These are phyloP conservation scores for Hassar affinis DNA, from an alignment of 2,113 vertebrate species.

Conservation along the genomic window DNA sequence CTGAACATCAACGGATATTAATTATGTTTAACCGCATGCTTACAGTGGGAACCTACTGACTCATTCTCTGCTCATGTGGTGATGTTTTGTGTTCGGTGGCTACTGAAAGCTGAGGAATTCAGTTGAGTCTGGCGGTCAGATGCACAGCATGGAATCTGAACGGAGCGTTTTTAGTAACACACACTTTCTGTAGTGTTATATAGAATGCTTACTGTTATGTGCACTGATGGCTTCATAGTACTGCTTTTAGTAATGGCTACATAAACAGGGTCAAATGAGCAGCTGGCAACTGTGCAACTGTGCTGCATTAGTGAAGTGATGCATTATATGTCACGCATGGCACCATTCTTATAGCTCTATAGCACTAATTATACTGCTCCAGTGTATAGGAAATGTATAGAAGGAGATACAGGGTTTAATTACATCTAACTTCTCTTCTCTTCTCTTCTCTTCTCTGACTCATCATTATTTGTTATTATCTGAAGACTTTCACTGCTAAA, in stretches of 20 bases:
- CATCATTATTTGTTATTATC: constrained; percentile 30
- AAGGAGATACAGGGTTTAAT: neutral
- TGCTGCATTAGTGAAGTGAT: constrained; percentile 9
- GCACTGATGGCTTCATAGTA: neutral
- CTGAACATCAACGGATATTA: constrained; percentile 13
- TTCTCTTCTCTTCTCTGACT: neutral
- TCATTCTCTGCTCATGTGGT: constrained; percentile 6
- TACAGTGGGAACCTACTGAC: constrained; percentile 21
- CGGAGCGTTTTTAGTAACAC: neutral
- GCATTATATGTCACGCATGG: neutral
- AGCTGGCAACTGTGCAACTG: constrained; percentile 1
- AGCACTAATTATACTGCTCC: neutral
- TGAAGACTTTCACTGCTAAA: neutral
- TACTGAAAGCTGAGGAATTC: constrained; percentile 3
- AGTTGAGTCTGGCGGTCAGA: neutral
- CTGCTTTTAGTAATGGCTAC: neutral
- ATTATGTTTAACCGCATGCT: constrained; percentile 9
- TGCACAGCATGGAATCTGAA: constrained; percentile 12
- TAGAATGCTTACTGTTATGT: neutral
- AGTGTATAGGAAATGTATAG: neutral
- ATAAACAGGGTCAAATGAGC: neutral
- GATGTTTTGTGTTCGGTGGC: neutral
- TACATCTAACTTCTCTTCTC: neutral
- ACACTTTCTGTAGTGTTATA: neutral
- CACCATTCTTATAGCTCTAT: neutral